Evolutionary conservation across 2,113 vertebrate species (phyloP).

Genomic region (Tautogolabrus adspersus): DNA sequence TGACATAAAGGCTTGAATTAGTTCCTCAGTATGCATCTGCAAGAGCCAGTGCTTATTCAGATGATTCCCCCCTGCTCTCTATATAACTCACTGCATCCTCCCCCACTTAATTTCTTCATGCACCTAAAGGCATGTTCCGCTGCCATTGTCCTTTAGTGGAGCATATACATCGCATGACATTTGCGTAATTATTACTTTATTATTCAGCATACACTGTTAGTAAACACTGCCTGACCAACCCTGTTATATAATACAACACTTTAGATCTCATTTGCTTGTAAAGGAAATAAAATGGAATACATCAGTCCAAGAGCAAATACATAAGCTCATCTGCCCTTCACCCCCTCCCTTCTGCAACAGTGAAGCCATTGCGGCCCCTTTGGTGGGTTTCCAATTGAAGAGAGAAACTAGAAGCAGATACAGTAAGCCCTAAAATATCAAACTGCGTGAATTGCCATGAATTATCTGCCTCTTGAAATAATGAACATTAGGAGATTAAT

Average conservation of each 20-base stretch:
- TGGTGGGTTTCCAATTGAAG: background rate
- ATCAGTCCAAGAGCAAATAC: background rate
- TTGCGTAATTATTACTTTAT: slow-evolving; percentile 27
- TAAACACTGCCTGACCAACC: slow-evolving; percentile 11
- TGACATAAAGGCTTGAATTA: slow-evolving; percentile 74
- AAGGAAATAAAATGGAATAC: background rate
- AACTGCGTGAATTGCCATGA: slow-evolving; percentile 4
- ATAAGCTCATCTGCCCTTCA: slow-evolving; percentile 11
- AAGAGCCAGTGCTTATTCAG: slow-evolving; percentile 44
- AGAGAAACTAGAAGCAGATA: background rate
- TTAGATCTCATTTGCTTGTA: background rate
- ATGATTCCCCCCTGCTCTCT: slow-evolving; percentile 20
- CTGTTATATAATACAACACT: background rate
- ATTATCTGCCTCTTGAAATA: slow-evolving; percentile 13
- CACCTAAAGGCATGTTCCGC: slow-evolving; percentile 60
- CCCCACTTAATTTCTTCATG: slow-evolving; percentile 42
- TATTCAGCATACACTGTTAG: background rate
- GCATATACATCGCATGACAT: slow-evolving; percentile 44
- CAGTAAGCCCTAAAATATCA: slow-evolving; percentile 9
- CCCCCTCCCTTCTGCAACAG: background rate
- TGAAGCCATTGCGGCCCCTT: background rate
- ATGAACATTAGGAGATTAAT: background rate
- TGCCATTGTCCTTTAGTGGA: slow-evolving; percentile 24
- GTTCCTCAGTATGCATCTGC: slow-evolving; percentile 39
- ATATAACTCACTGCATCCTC: slow-evolving; percentile 43